phyloP scores from a whole-genome alignment of 2,113 vertebrate species.

The Chlamydotis undulata region DNA sequence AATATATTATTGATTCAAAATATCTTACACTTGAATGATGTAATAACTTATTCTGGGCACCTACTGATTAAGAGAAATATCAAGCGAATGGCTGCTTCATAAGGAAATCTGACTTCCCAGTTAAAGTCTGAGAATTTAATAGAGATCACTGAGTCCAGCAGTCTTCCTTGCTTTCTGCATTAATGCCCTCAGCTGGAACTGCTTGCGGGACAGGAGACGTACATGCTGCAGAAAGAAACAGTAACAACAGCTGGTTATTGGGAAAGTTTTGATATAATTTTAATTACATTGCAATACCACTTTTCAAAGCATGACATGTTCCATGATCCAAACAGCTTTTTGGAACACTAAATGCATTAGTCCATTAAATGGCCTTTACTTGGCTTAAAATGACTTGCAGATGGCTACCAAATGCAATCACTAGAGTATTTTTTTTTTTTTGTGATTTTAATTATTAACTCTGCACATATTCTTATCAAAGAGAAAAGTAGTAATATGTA shows the following conservation, averaged over 20 bases:
- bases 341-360: not conserved
- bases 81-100: constrained; percentile 54
- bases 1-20: constrained; percentile 86
- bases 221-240: constrained; percentile 84
- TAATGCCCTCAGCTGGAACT: constrained; percentile 97
- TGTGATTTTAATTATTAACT: not conserved
- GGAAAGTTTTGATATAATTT: not conserved
- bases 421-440: not conserved
- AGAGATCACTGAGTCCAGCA: constrained; percentile 96
- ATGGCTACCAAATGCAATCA: not conserved
- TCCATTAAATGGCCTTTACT: not conserved
- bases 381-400: not conserved
- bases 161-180: constrained; percentile 99
- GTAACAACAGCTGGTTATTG: not conserved
- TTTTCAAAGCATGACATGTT: not conserved
- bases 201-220: constrained; percentile 94
- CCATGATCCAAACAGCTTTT: not conserved
- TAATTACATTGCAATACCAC: not conserved
- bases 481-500: not conserved
- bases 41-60: constrained; percentile 82
- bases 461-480: not conserved
- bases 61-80: constrained; percentile 76
- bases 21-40: constrained; percentile 86
- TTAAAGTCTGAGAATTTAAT: constrained; percentile 77
- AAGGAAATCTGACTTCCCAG: constrained; percentile 31